Conservation (phyloP, 2,888 invertebrate species). For the Carpatolechia fugitivella region DNA sequence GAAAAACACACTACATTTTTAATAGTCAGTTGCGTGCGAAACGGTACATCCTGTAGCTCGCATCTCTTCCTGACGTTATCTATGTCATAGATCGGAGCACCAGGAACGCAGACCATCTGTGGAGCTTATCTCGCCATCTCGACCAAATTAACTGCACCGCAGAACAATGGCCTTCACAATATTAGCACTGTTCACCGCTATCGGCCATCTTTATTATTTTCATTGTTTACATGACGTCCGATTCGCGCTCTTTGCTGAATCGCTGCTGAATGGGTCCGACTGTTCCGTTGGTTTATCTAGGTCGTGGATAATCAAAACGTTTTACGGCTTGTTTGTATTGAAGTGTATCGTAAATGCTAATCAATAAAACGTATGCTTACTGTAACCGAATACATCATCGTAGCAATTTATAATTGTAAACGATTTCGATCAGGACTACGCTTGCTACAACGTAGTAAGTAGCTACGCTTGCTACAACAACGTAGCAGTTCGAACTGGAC, state of each 20-base stretch:
- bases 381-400: too few species aligned
- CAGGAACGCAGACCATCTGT: conserved; percentile 47
- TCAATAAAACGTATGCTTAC: too few species aligned
- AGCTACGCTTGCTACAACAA: too few species aligned
- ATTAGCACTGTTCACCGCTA: conserved; percentile 8
- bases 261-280: background rate
- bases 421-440: too few species aligned
- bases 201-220: conserved; percentile 8
- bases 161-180: conserved; percentile 11
- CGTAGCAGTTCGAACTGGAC: too few species aligned
- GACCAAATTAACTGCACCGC: conserved; percentile 11
- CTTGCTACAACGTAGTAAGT: too few species aligned
- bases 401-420: too few species aligned
- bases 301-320: too few species aligned
- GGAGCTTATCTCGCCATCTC: conserved; percentile 43
- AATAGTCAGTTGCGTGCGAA: background rate
- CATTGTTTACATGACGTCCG: conserved; percentile 9
- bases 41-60: background rate
- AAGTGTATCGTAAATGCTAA: too few species aligned
- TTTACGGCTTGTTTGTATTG: too few species aligned
- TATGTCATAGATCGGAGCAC: conserved; percentile 57
- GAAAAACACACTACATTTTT: too few species aligned
- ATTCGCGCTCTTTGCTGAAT: background rate
- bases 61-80: conserved; percentile 40
- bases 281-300: too few species aligned